Percentiles rank a stretch among this genome's conserved stretches.
phyloP scores from a whole-genome alignment of 2,113 vertebrate species.

The Mesoclemmys tuberculata region DNA sequence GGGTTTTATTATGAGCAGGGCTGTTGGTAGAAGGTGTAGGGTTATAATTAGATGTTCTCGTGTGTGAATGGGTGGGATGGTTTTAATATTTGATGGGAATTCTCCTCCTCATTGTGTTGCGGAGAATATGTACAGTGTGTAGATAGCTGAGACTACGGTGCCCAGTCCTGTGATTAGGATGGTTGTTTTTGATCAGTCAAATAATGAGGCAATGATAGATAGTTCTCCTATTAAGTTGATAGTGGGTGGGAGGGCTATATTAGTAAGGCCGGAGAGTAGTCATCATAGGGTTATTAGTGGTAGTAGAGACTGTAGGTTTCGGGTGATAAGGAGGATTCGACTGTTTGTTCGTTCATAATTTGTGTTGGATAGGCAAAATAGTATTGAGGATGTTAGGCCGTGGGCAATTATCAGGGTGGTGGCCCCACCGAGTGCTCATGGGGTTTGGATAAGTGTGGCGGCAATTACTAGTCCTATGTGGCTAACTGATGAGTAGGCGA shows the following conservation, averaged over 20 bases:
- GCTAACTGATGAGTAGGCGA: constrained; percentile 5
- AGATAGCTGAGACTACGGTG: fast-evolving
- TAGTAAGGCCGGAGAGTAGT: neutral
- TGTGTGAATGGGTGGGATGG: neutral
- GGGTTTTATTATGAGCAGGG: neutral
- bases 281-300: constrained; percentile 10
- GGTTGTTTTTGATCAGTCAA: neutral
- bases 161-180: neutral
- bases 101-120: neutral
- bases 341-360: constrained; percentile 35
- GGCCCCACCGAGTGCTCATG: neutral
- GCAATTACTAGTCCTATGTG: constrained; percentile 18
- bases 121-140: neutral
- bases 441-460: neutral
- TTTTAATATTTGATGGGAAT: fast-evolving
- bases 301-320: neutral
- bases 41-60: neutral
- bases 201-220: neutral
- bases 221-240: constrained; percentile 43
- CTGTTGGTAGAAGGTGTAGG: fast-evolving
- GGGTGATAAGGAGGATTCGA: neutral
- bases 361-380: constrained; percentile 56
- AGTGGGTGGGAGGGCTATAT: neutral
- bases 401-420: constrained; percentile 38
- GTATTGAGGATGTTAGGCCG: neutral